A percentile compares a stretch with the other conserved stretches of the same genome.
Conservation (phyloP, 2,113 vertebrate species). For the Nothoprocta perdicaria region DNA sequence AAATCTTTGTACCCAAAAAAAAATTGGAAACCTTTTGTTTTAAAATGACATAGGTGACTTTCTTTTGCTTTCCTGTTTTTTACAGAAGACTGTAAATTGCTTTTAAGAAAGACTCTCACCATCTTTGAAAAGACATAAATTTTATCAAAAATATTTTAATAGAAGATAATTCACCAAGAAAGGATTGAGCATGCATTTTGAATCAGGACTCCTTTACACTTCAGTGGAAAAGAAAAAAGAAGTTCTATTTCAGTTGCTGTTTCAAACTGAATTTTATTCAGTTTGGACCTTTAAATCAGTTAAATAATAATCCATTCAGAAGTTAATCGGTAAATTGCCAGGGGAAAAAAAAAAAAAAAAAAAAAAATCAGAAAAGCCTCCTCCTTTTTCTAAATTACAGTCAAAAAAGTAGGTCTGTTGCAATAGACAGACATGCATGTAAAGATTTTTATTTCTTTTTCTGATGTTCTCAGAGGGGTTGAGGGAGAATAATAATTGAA, state of each 20-base stretch:
- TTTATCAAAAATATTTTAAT: background rate
- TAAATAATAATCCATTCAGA: accelerated
- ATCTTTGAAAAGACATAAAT: background rate
- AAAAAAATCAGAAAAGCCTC: no score
- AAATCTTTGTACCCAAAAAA: background rate
- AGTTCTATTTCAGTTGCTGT: background rate
- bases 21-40: accelerated
- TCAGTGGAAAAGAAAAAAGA: background rate
- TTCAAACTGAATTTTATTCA: background rate
- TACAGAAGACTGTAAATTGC: background rate
- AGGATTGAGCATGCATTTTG: accelerated
- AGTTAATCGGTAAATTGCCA: background rate
- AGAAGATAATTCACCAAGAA: background rate
- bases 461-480: background rate
- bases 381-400: background rate
- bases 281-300: background rate
- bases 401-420: background rate
- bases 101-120: background rate
- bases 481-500: background rate
- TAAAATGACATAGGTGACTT: background rate
- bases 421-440: accelerated
- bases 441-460: background rate
- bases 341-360: background rate
- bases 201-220: background rate
- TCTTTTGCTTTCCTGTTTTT: background rate